These are phyloP conservation scores for Nansenia antarctica DNA, from an alignment of 2,113 vertebrate species.

Conservation along the genomic window DNA sequence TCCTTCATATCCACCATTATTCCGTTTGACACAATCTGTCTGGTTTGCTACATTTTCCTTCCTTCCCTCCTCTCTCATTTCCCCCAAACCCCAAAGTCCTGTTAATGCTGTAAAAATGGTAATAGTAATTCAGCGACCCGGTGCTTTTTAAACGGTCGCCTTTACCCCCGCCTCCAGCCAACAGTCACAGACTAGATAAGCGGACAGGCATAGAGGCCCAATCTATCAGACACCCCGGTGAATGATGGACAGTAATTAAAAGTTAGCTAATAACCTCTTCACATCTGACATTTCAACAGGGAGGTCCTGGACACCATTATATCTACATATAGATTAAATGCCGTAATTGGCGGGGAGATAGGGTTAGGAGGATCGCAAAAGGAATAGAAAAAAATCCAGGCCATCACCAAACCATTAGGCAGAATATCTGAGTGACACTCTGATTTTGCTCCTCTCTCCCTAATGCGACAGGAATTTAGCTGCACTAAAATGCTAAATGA, in stretches of 20 bases:
- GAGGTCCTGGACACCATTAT: constrained; percentile 89
- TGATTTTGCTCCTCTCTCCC: constrained; percentile 77
- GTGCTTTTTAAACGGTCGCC: constrained; percentile 53
- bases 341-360: constrained; percentile 90
- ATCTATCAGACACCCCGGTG: constrained; percentile 72
- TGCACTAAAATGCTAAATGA: constrained; percentile 82
- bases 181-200: constrained; percentile 61
- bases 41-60: constrained; percentile 9
- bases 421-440: constrained; percentile 86
- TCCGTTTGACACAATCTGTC: constrained; percentile 50
- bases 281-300: constrained; percentile 95
- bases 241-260: constrained; percentile 99
- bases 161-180: constrained; percentile 46
- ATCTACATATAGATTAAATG: constrained; percentile 99
- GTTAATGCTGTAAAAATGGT: constrained; percentile 62
- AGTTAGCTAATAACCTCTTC: constrained; percentile 95
- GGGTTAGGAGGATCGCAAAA: constrained; percentile 82
- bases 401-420: constrained; percentile 77
- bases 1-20: constrained; percentile 30
- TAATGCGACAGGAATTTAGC: constrained; percentile 92
- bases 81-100: constrained; percentile 31
- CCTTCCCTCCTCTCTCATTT: constrained; percentile 28
- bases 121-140: constrained; percentile 57
- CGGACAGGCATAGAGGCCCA: constrained; percentile 58
- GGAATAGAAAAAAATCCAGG: constrained; percentile 57